phyloP scores from a whole-genome alignment of 1,140 invertebrate genomes.

The Calliopsis andreniformis region DNA sequence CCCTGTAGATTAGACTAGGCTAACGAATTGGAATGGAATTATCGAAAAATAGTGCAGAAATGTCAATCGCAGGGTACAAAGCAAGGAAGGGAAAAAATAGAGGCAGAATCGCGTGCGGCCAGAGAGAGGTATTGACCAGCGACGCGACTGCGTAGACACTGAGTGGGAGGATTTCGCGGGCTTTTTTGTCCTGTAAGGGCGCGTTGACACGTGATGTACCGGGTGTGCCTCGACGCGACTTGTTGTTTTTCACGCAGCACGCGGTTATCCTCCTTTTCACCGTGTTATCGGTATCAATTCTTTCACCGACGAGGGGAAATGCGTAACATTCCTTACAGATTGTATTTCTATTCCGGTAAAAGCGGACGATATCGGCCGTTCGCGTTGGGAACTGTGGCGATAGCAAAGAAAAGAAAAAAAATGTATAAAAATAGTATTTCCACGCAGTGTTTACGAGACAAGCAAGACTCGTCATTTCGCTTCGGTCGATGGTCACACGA shows the following conservation, averaged over 20 bases:
- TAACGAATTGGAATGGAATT: too few species aligned
- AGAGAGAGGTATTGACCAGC: constrained; percentile 24
- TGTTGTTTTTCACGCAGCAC: not conserved
- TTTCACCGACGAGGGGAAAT: not conserved
- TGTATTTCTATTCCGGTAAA: not conserved
- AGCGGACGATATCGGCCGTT: too few species aligned
- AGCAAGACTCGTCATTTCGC: too few species aligned
- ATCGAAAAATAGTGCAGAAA: not conserved
- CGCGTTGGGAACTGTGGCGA: too few species aligned
- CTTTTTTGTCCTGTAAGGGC: constrained; percentile 17
- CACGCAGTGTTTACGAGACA: too few species aligned
- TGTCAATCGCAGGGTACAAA: not conserved
- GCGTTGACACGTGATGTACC: constrained; percentile 21
- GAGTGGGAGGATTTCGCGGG: constrained; percentile 15
- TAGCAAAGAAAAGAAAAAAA: not conserved
- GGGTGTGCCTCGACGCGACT: not conserved
- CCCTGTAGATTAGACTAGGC: too few species aligned
- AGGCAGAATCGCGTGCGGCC: constrained; percentile 11
- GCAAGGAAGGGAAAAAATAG: not conserved
- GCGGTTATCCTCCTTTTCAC: not conserved
- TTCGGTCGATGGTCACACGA: too few species aligned
- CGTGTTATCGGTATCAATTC: constrained; percentile 14
- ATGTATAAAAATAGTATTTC: too few species aligned
- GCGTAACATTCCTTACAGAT: constrained; percentile 24
- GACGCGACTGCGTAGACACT: constrained; percentile 22